Evolutionary conservation across 1,140 invertebrate species (phyloP).

Genomic region (Conus ventricosus): DNA sequence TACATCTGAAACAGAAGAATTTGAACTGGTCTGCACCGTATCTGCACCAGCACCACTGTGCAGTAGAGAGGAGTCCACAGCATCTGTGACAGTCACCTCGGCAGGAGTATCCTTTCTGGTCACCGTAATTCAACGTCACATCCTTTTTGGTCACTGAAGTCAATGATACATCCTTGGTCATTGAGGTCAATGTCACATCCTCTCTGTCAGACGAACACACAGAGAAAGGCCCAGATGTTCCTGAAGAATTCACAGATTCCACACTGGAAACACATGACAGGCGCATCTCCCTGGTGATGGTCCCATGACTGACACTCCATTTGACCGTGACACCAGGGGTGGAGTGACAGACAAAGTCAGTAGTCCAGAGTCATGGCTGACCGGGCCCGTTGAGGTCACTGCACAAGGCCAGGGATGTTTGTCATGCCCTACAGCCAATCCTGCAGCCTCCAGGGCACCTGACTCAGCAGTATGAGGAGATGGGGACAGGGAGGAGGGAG

Average conservation of each 20-base stretch:
- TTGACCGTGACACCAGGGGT: background rate
- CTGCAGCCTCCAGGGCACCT: background rate
- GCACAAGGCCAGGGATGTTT: background rate
- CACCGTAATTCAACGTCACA: background rate
- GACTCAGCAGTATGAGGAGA: constrained; percentile 16
- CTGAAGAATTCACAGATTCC: background rate
- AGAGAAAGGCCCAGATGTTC: background rate
- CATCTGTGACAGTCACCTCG: background rate
- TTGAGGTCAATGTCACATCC: background rate
- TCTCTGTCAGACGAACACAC: background rate
- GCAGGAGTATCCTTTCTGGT: constrained; percentile 5
- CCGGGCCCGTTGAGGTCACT: background rate
- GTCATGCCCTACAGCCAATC: background rate
- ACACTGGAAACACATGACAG: background rate
- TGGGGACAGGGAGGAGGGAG: background rate
- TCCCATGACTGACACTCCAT: background rate
- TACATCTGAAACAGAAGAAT: background rate
- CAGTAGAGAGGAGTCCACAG: background rate
- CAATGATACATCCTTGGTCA: background rate
- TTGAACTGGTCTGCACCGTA: background rate
- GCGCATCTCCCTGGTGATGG: background rate
- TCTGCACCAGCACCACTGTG: background rate
- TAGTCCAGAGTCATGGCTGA: background rate
- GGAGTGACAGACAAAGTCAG: background rate
- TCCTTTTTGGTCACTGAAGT: background rate